Percentiles rank a stretch among this genome's conserved stretches.
Evolutionary conservation across 1,140 invertebrate genomes (phyloP).

Genomic region (Mamestra configurata): DNA sequence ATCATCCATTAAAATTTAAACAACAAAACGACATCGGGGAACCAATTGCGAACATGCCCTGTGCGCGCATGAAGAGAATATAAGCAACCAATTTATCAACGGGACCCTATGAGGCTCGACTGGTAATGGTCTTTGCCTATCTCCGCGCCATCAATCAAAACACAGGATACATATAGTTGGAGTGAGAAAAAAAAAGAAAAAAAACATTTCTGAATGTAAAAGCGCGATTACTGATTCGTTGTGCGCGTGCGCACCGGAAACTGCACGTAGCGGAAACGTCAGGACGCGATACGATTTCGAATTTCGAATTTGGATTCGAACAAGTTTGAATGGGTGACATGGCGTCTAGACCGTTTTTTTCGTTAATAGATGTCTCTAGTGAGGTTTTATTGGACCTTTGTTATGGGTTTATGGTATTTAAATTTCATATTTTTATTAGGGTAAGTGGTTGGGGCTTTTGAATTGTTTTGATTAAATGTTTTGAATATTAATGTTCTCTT

Average conservation of each 20-base stretch:
- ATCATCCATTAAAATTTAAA: conserved; percentile 46
- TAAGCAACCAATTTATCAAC: conserved; percentile 78
- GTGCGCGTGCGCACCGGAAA: conserved; percentile 82
- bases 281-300: conserved; percentile 86
- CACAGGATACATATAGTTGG: conserved; percentile 80
- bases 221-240: conserved; percentile 82
- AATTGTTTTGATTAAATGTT: conserved; percentile 25
- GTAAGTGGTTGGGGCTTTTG: not conserved
- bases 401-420: conserved; percentile 52
- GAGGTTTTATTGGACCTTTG: conserved; percentile 64
- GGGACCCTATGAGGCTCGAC: conserved; percentile 66
- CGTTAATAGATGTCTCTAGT: conserved; percentile 66
- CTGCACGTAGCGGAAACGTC: conserved; percentile 87
- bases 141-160: conserved; percentile 81
- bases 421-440: conserved; percentile 36
- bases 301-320: conserved; percentile 82
- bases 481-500: conserved; percentile 17
- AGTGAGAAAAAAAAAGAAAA: conserved; percentile 76
- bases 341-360: conserved; percentile 74
- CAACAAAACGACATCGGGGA: conserved; percentile 53
- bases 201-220: conserved; percentile 74
- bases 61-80: conserved; percentile 67
- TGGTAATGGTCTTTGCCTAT: conserved; percentile 73
- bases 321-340: conserved; percentile 74
- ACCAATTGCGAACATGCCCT: conserved; percentile 63